Conservation (phyloP, 2,888 invertebrate species). For the Epinotia ramella region DNA sequence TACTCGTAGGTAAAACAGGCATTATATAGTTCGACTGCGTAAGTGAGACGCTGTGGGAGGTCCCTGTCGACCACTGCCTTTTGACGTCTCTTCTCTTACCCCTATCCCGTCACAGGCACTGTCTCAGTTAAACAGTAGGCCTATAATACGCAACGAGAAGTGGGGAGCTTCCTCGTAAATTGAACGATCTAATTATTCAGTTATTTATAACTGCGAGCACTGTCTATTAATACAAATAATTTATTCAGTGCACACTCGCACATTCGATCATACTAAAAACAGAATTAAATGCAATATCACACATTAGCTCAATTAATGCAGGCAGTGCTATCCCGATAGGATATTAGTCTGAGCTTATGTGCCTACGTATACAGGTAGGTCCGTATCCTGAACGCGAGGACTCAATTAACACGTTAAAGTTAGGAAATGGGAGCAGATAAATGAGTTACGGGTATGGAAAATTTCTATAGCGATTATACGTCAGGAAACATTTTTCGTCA, state of each 20-base stretch:
- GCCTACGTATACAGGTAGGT: not conserved
- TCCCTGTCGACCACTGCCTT: too few species aligned
- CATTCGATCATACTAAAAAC: not conserved
- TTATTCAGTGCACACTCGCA: not conserved
- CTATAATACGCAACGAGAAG: too few species aligned
- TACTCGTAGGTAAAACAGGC: too few species aligned
- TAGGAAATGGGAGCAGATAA: not conserved
- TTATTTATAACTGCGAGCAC: too few species aligned
- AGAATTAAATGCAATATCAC: not conserved
- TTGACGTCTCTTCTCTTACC: too few species aligned
- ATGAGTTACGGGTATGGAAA: not conserved
- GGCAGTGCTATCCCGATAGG: not conserved
- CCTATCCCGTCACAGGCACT: too few species aligned
- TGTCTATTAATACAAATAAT: not conserved
- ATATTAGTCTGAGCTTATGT: not conserved
- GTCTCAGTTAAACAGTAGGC: too few species aligned
- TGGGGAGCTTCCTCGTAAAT: too few species aligned
- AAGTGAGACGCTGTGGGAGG: too few species aligned
- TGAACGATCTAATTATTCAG: too few species aligned
- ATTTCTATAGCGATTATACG: conserved; percentile 2
- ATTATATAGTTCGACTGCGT: too few species aligned
- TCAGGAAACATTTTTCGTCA: conserved; percentile 12
- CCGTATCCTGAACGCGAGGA: not conserved
- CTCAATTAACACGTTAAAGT: conserved; percentile 20
- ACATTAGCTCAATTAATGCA: not conserved